phyloP scores from a whole-genome alignment of 2,113 vertebrate genomes.

The Speoplatyrhinus poulsoni region DNA sequence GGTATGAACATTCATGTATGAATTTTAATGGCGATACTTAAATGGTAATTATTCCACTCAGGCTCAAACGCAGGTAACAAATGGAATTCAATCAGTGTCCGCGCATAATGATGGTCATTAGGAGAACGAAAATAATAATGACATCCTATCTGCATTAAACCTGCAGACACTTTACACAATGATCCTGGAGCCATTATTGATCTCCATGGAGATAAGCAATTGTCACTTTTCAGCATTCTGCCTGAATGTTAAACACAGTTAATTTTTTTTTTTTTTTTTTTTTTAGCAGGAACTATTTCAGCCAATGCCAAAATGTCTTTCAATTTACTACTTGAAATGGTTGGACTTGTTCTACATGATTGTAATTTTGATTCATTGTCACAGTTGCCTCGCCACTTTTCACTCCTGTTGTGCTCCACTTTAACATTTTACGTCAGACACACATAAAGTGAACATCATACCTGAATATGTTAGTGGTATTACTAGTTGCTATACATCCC shows the following conservation, averaged over 20 bases:
- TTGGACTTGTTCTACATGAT: conserved; percentile 87
- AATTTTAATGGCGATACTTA: conserved; percentile 99
- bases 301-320: conserved; percentile 86
- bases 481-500: not conserved
- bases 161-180: conserved; percentile 99
- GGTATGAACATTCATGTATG: conserved; percentile 99
- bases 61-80: conserved; percentile 99
- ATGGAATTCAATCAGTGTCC: conserved; percentile 98
- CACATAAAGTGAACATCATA: conserved; percentile 38
- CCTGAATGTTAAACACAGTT: conserved; percentile 96
- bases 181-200: conserved; percentile 99
- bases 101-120: conserved; percentile 98
- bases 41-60: conserved; percentile 99
- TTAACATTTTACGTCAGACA: conserved; percentile 29
- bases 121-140: conserved; percentile 99
- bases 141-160: conserved; percentile 99
- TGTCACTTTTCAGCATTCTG: conserved; percentile 98
- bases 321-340: conserved; percentile 88
- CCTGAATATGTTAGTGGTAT: conserved; percentile 12
- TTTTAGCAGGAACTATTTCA: conserved; percentile 93
- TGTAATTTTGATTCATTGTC: conserved; percentile 78
- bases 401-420: conserved; percentile 3
- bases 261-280: conserved; percentile 93
- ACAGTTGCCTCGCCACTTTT: conserved; percentile 36
- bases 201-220: conserved; percentile 99